Conservation (phyloP, 2,888 invertebrate genomes). For the Poecilus cupreus region DNA sequence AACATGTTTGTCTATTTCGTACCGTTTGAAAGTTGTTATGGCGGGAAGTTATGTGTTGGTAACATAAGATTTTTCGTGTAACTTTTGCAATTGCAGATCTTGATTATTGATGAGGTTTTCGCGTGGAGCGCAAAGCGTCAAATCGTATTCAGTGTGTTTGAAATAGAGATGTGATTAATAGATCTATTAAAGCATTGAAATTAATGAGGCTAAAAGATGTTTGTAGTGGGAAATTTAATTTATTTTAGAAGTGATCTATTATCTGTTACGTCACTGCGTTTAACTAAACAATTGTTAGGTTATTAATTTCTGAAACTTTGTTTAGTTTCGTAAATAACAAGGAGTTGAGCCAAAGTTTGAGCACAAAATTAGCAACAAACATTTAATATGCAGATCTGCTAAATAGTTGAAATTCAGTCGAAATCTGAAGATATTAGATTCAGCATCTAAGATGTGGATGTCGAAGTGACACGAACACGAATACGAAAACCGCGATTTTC, state of each 20-base stretch:
- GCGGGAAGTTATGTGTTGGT: too few species aligned
- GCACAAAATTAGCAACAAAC: conserved; percentile 28
- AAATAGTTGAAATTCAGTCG: conserved; percentile 40
- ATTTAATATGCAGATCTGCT: conserved; percentile 34
- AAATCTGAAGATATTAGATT: conserved; percentile 35
- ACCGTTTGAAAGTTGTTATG: too few species aligned
- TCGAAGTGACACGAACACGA: conserved; percentile 7
- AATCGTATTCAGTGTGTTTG: too few species aligned
- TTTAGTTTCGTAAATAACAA: conserved; percentile 38
- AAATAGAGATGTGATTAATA: too few species aligned
- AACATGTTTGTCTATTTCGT: too few species aligned
- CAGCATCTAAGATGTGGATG: conserved; percentile 13
- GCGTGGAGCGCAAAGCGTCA: background rate
- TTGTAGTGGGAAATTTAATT: background rate
- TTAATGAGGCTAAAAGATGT: conserved; percentile 2
- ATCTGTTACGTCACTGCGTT: conserved; percentile 13
- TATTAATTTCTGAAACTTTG: conserved; percentile 30
- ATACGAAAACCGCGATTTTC: conserved; percentile 40
- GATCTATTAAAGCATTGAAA: background rate
- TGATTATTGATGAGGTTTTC: too few species aligned
- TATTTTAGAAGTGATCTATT: conserved; percentile 15
- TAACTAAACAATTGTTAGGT: conserved; percentile 39
- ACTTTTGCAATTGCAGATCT: too few species aligned
- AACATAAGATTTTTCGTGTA: too few species aligned
- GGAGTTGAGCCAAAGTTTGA: conserved; percentile 28